Base-by-base conservation (phyloP, 2,888 invertebrate species). In the Hyppa rectilinea region DNA sequence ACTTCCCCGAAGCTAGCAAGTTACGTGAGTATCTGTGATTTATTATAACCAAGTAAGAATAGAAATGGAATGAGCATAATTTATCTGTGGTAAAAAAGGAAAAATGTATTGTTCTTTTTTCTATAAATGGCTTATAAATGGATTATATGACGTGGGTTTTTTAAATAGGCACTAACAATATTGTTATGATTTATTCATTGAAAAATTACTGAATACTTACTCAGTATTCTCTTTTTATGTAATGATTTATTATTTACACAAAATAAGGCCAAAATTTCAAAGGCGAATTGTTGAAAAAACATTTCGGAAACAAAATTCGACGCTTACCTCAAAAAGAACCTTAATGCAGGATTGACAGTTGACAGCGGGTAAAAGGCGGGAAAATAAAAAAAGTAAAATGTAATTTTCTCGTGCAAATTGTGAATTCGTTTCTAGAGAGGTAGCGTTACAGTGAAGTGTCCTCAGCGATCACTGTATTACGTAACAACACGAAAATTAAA, bases 401-500 rank as follows among this genome's bases (percentile, higher is more conserved):
- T 79, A 78, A 74, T 80, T 71, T 80, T 72, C 67, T 71, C 61
- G 66, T 62, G 71, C 65, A 80, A 84, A 85, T 82, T 80, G 75
- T 69, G 74, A 77, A 79, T 75, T 75, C 45, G 75, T 80, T 80
- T 85, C 73, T 79, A 74, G 84, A 73, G 72, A 75, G 75, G 65
- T 76, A 85, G 69, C 76, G 81, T 71, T 83, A 81, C 83, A 81
- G 83, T 78, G 73, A 78, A 88, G 87, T 84, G 77, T 80, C 67
- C 84, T 88, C 78, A 72, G 82, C 88, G 72, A 85, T 83, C 65
- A 78, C 79, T 80, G 77, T 77, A 73, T 91, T 90, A 91, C 90
- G 87, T 87, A 88, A 88, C 86, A 88, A 88, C 91, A 88, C 88
- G 88, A 86, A 91, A 92, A 91, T 93, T 92, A 90, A 92, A 93